A percentile compares a stretch with the other conserved stretches of the same genome.
phyloP scores from a whole-genome alignment of 2,113 vertebrate genomes.

The Leiothrix lutea region DNA sequence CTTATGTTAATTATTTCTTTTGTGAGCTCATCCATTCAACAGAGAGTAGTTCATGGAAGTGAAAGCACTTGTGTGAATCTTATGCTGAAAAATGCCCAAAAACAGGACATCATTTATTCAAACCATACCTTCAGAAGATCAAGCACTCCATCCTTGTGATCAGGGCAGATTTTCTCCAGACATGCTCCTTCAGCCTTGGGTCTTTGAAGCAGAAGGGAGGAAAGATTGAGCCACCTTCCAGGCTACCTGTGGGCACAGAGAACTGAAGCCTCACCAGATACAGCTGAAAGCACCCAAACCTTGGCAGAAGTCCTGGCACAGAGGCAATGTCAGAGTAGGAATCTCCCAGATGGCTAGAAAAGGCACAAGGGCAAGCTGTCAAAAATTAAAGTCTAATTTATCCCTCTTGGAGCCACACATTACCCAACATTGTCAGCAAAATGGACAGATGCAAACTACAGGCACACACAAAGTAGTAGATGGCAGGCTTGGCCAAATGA shows the following conservation, averaged over 20 bases:
- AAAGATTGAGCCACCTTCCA: not conserved
- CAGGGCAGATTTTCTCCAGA: not conserved
- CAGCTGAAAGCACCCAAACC: not conserved
- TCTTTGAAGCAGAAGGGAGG: not conserved
- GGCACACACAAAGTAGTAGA: not conserved
- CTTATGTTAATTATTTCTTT: not conserved
- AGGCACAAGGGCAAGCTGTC: not conserved
- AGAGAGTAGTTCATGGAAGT: not conserved
- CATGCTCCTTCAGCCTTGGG: not conserved
- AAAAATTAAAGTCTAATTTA: slow-evolving; percentile 32
- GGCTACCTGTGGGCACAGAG: not conserved
- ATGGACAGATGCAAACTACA: not conserved
- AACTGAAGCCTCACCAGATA: not conserved
- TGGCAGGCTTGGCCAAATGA: not conserved
- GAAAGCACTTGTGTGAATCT: not conserved
- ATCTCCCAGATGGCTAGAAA: not conserved
- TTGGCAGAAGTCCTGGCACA: not conserved
- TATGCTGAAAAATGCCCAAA: not conserved
- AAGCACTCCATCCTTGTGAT: not conserved
- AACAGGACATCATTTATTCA: not conserved
- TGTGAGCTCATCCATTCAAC: not conserved
- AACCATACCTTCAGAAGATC: not conserved
- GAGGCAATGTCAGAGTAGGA: not conserved
- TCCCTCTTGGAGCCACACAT: not conserved
- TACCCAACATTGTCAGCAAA: not conserved